Evolutionary conservation across 2,888 invertebrate species (phyloP), one percentile per base, ranked within the genome.

Genomic region (Epirrhoe tristata): DNA sequence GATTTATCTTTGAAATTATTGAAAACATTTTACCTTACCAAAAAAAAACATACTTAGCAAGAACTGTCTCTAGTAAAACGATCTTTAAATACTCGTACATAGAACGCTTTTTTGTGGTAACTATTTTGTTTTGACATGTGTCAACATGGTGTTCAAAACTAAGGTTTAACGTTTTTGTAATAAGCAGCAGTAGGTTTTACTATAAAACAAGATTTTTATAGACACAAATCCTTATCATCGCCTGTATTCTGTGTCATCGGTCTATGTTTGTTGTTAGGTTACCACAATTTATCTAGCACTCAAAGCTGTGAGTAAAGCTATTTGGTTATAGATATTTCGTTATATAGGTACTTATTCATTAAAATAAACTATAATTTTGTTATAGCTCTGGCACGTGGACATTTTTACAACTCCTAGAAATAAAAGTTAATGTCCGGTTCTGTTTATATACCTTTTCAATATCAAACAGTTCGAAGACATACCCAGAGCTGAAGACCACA

Each of bases 401-500:
- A 43, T 51, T 64, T 56, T 39, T 51, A 66, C 34, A 58, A 54
- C 39, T 50, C 39, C 46, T 52, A 7, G 14, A 61, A 66, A 57
- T 60, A 56, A 65, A 52, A 58, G 6, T 58, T 63, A 31, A 61
- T 24, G 57, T 17, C 53, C 39, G 50, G 34, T 59, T 51, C 14
- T 6, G 34, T 55, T 53, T 53, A 48, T 67, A 59, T 67, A 63
- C 54, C 50, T 58, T 58, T 66, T 51, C n/a, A 46, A 46, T 56
- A 63, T 67, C 63, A 59, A 67, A 63, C 57, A 36, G 31, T 52
- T 59, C 46, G 39, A 59, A 63, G 59, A 67, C 63, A 57, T 64
- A 59, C 43, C 39, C 67, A 67, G 60, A 66, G 51, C 31, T 55
- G 66, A 50, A 63, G 62, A 72, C 74, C 70, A 72, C 74, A 74